These are phyloP conservation scores for Aphodius granarius DNA, from an alignment of 2,888 invertebrate species.

Conservation along the genomic window DNA sequence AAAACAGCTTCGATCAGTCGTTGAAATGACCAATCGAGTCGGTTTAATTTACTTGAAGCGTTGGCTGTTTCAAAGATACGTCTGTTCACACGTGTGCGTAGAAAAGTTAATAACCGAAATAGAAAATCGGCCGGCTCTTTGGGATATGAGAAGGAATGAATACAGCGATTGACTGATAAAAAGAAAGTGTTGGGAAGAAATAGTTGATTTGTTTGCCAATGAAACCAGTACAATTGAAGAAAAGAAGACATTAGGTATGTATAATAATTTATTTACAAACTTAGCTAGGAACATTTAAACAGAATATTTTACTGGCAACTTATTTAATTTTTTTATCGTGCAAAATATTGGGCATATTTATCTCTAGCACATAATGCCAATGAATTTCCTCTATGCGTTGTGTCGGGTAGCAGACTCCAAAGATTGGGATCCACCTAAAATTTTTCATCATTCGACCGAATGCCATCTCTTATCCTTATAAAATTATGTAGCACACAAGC, in stretches of 20 bases:
- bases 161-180: constrained; percentile 12
- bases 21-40: no score
- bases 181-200: constrained; percentile 18
- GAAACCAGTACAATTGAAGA: constrained; percentile 16
- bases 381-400: constrained; percentile 19
- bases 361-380: constrained; percentile 23
- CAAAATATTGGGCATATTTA: constrained; percentile 22
- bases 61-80: no score
- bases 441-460: constrained; percentile 18
- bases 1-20: no score
- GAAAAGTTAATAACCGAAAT: not conserved
- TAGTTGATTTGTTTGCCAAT: constrained; percentile 19
- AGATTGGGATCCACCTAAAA: constrained; percentile 13
- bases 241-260: constrained; percentile 19
- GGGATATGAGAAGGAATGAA: constrained; percentile 11
- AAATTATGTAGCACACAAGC: constrained; percentile 23
- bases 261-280: constrained; percentile 22
- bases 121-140: constrained; percentile 9
- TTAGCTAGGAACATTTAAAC: not conserved
- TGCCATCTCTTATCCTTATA: constrained; percentile 25
- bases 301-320: constrained; percentile 1
- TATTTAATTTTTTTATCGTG: constrained; percentile 11
- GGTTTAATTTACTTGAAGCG: no score
- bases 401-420: constrained; percentile 16
- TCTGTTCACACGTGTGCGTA: no score